phyloP scores from a whole-genome alignment of 2,888 invertebrate genomes.

The Scrobipalpa costella region DNA sequence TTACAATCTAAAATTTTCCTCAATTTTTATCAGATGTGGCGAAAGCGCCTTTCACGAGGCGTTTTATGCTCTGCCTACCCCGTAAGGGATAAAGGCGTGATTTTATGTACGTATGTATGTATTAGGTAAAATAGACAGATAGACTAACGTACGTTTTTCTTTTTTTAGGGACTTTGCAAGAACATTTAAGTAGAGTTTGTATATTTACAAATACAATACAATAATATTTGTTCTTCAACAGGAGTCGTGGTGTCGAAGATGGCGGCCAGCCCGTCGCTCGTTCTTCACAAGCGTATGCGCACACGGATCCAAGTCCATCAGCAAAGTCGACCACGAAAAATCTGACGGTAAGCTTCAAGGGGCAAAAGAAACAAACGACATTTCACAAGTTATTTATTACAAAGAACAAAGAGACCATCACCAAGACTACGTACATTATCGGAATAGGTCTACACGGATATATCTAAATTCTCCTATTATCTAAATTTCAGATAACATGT shows the following conservation, averaged over 20 bases:
- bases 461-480: conserved; percentile 18
- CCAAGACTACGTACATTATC: conserved; percentile 64
- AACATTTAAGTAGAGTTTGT: too few species aligned
- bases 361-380: conserved; percentile 37
- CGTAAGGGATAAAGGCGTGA: too few species aligned
- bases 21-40: too few species aligned
- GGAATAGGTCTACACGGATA: conserved; percentile 39
- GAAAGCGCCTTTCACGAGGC: too few species aligned
- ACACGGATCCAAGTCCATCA: conserved; percentile 65
- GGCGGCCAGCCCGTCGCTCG: conserved; percentile 76
- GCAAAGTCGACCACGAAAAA: conserved; percentile 69
- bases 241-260: conserved; percentile 85
- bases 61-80: too few species aligned
- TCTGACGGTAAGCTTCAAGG: conserved; percentile 67
- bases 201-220: too few species aligned
- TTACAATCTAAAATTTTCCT: too few species aligned
- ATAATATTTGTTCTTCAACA: conserved; percentile 53
- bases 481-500: conserved; percentile 53
- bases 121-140: too few species aligned
- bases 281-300: conserved; percentile 69
- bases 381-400: conserved; percentile 56
- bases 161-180: too few species aligned
- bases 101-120: too few species aligned
- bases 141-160: too few species aligned
- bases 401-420: conserved; percentile 70